These are phyloP conservation scores for Pipistrellus kuhlii DNA, from an alignment of 2,797 vertebrate species.

Conservation along the genomic window DNA sequence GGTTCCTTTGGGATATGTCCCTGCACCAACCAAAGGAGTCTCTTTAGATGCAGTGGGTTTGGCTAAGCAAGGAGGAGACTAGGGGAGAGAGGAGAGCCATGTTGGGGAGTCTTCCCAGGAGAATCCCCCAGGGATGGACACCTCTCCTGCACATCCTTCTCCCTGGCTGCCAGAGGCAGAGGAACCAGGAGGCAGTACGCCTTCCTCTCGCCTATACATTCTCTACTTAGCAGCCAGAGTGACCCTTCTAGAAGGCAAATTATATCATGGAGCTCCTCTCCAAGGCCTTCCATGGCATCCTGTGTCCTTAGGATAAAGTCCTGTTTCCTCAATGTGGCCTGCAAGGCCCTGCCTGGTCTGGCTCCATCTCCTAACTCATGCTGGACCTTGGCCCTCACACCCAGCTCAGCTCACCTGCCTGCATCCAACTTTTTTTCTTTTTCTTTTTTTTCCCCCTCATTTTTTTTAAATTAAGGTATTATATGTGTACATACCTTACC, in stretches of 20 bases:
- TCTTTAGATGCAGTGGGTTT: neutral
- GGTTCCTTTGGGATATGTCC: neutral
- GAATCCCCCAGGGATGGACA: neutral
- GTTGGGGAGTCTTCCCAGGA: neutral
- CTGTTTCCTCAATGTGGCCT: neutral
- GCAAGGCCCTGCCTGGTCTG: neutral
- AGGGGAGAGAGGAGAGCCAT: neutral
- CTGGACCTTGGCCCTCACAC: neutral
- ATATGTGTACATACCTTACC: too few species aligned
- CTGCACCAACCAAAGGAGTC: neutral
- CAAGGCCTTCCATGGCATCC: neutral
- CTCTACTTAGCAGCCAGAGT: neutral
- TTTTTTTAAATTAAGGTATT: too few species aligned
- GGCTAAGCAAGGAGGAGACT: neutral
- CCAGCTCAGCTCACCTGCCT: neutral
- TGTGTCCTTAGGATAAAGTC: neutral
- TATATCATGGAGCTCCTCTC: neutral
- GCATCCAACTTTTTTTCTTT: neutral
- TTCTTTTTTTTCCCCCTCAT: too few species aligned
- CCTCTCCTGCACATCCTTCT: neutral
- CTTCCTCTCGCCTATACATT: neutral
- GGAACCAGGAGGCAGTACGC: neutral
- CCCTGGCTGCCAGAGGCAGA: neutral
- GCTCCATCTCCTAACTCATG: neutral
- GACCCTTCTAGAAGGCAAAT: conserved; percentile 27